A percentile compares a stretch with the other conserved stretches of the same genome.
Conservation (phyloP, 2,113 vertebrate genomes). For the Puffinus mauretanicus region DNA sequence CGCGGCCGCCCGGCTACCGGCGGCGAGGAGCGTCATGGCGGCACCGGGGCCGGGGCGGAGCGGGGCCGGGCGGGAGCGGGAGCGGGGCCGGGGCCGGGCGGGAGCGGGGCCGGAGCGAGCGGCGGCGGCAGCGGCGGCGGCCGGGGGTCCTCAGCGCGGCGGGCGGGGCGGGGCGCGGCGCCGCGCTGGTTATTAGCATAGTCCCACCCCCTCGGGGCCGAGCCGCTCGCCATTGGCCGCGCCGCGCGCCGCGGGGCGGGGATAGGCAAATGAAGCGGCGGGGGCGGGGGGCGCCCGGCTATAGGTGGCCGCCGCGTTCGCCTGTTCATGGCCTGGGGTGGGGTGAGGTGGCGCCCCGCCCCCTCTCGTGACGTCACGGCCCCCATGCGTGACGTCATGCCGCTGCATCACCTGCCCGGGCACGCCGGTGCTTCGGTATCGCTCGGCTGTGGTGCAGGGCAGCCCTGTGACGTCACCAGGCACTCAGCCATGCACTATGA, state of each 20-base stretch:
- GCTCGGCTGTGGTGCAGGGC: accelerated
- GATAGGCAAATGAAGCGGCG: not conserved
- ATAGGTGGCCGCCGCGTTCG: conserved; percentile 6
- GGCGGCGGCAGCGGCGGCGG: not conserved
- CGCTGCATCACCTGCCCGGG: accelerated
- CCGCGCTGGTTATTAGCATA: too few relatives aligned
- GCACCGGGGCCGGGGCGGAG: too few relatives aligned
- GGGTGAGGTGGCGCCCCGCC: not conserved
- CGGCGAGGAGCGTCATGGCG: too few relatives aligned
- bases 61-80: too few relatives aligned
- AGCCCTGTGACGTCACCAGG: not conserved
- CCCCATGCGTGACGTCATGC: not conserved
- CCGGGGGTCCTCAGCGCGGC: not conserved
- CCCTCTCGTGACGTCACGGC: not conserved
- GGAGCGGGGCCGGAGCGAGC: too few relatives aligned
- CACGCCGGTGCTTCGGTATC: accelerated
- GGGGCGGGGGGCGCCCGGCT: not conserved
- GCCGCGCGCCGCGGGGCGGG: not conserved
- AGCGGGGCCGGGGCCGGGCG: too few relatives aligned
- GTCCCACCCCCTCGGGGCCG: too few relatives aligned
- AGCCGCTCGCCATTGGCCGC: too few relatives aligned
- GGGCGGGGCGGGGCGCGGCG: too few relatives aligned
- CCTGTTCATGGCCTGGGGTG: not conserved
- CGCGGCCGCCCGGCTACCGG: too few relatives aligned
- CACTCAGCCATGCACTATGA: accelerated